Percentiles rank a stretch among this genome's conserved stretches.
Evolutionary conservation across 2,113 vertebrate species (phyloP).

Genomic region (Mesembrinibis cayennensis): DNA sequence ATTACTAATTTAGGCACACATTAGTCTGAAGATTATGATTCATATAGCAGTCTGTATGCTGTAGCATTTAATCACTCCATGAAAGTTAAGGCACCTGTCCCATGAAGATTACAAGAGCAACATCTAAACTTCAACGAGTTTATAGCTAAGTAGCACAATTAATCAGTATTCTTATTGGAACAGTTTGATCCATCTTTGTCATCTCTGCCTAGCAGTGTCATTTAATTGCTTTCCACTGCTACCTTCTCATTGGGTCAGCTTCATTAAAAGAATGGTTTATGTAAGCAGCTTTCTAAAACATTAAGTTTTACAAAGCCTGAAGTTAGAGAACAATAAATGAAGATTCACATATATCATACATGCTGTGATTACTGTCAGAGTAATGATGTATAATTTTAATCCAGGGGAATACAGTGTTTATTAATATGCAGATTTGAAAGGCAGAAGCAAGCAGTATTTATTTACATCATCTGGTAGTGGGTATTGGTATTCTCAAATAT

Average conservation of each 20-base stretch:
- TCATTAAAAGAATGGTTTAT: neutral
- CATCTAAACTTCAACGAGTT: neutral
- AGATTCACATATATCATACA: neutral
- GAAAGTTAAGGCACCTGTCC: neutral
- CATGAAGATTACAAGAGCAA: neutral
- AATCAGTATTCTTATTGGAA: conserved; percentile 14
- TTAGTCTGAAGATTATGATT: neutral
- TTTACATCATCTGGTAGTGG: neutral
- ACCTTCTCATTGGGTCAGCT: neutral
- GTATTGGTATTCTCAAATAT: neutral
- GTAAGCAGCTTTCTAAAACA: neutral
- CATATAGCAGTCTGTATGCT: neutral
- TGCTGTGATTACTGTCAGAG: neutral
- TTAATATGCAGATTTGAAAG: neutral
- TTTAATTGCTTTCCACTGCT: neutral
- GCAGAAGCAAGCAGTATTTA: neutral
- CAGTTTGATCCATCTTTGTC: neutral
- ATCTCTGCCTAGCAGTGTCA: neutral
- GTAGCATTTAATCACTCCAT: neutral
- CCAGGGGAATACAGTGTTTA: neutral
- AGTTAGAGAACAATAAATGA: neutral
- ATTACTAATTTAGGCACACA: neutral
- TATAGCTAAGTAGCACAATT: neutral
- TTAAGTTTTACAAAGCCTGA: neutral
- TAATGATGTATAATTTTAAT: neutral